phyloP scores from a whole-genome alignment of 2,797 vertebrate species.

The Labeo calbasu region DNA sequence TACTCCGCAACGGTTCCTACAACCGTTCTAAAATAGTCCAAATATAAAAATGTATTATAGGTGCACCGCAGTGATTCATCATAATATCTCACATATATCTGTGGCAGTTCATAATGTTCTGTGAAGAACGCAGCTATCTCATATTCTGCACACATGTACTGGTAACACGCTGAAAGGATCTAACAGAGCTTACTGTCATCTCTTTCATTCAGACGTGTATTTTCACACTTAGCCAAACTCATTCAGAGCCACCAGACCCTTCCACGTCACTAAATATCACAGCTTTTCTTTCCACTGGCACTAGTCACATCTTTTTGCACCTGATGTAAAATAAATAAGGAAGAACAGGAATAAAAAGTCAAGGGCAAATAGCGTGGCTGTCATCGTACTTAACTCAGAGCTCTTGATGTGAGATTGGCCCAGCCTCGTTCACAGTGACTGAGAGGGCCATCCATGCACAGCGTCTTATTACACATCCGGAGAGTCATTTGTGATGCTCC shows the following conservation, averaged over 20 bases:
- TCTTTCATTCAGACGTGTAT: slow-evolving; percentile 15
- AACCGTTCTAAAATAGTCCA: too few relatives aligned
- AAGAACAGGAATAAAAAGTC: slow-evolving; percentile 1
- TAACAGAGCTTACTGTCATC: slow-evolving; percentile 27
- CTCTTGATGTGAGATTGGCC: slow-evolving; percentile 23
- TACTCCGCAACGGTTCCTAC: too few relatives aligned
- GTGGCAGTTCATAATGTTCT: not conserved
- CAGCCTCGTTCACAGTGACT: not conserved
- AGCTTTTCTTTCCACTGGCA: slow-evolving; percentile 17
- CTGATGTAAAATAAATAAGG: slow-evolving; percentile 38
- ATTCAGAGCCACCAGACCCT: slow-evolving; percentile 19
- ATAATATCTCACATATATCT: not conserved
- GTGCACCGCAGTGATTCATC: not conserved
- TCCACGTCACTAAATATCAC: slow-evolving; percentile 34
- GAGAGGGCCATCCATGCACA: slow-evolving; percentile 25
- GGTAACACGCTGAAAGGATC: not conserved
- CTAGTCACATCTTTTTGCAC: slow-evolving; percentile 30
- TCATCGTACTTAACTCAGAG: slow-evolving; percentile 6
- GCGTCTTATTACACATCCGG: slow-evolving; percentile 45
- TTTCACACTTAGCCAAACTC: slow-evolving; percentile 23
- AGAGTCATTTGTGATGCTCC: slow-evolving; percentile 34
- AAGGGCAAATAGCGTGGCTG: slow-evolving; percentile 12
- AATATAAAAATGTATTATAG: too few relatives aligned
- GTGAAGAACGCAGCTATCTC: not conserved
- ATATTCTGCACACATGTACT: not conserved